Evolutionary conservation across 2,888 invertebrate species (phyloP).

Genomic region (Cataglyphis altisquamis): DNA sequence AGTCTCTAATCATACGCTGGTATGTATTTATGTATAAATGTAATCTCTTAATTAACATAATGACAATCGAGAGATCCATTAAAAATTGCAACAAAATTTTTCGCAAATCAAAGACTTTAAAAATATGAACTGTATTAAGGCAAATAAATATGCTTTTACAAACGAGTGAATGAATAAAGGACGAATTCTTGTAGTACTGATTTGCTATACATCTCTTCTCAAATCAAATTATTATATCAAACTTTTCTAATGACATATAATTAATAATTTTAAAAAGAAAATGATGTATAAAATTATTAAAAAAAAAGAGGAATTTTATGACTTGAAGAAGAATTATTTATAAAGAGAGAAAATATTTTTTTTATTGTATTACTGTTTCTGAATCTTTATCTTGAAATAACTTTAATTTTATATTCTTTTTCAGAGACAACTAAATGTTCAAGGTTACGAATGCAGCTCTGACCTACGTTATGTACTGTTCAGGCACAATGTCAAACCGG

Average conservation of each 20-base stretch:
- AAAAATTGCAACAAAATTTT: not conserved
- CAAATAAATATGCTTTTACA: not conserved
- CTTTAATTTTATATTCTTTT: slow-evolving; percentile 53
- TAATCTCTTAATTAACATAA: not conserved
- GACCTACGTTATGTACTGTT: slow-evolving; percentile 95
- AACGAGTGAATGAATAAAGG: not conserved
- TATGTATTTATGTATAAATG: slow-evolving; percentile 87
- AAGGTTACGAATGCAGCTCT: slow-evolving; percentile 94
- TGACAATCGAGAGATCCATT: not conserved
- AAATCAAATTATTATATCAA: no score
- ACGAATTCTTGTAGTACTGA: not conserved
- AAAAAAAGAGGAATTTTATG: no score
- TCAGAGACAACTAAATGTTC: slow-evolving; percentile 95
- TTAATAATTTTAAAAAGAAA: no score
- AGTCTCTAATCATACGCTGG: slow-evolving; percentile 95
- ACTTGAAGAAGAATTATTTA: no score
- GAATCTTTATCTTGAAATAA: no score
- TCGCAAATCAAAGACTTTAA: not conserved
- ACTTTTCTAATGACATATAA: no score
- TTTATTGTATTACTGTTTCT: no score
- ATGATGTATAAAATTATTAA: no score
- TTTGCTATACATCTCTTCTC: no score
- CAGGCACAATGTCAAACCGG: slow-evolving; percentile 96
- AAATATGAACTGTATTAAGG: no score
- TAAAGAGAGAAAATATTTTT: no score